phyloP scores from a whole-genome alignment of 2,888 invertebrate species.

The Napeogenes inachia region DNA sequence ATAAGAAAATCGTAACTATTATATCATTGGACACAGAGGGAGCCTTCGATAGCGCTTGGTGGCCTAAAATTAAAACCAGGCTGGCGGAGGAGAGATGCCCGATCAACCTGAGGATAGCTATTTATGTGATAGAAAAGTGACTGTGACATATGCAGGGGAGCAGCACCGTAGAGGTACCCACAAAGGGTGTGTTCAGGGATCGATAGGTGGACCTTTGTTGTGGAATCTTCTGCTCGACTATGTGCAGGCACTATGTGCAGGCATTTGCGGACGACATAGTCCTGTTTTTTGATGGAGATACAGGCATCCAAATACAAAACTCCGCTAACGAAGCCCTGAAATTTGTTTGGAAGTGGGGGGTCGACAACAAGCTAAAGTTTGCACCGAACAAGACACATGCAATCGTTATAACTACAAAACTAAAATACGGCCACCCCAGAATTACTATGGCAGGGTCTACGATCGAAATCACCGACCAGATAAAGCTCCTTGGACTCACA shows the following conservation, averaged over 20 bases:
- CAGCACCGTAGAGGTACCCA: too few relatives aligned
- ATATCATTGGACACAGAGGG: neutral
- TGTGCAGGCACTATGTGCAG: neutral
- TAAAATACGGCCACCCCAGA: slow-evolving; percentile 1
- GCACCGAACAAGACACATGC: slow-evolving; percentile 9
- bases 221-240: neutral
- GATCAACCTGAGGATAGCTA: neutral
- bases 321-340: too few relatives aligned
- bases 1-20: too few relatives aligned
- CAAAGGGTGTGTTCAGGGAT: neutral
- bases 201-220: neutral
- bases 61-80: neutral
- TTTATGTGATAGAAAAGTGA: too few relatives aligned
- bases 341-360: too few relatives aligned
- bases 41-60: slow-evolving; percentile 8
- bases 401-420: neutral
- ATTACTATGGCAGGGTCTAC: neutral
- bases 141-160: too few relatives aligned
- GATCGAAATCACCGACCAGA: neutral
- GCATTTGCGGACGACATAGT: too few relatives aligned
- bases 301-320: too few relatives aligned
- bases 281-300: too few relatives aligned
- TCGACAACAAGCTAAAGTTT: neutral
- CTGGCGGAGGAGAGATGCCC: slow-evolving; percentile 1
- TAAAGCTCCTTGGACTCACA: slow-evolving; percentile 8